Conservation (phyloP, 1,140 invertebrate genomes). For the Zophobas atratus region DNA sequence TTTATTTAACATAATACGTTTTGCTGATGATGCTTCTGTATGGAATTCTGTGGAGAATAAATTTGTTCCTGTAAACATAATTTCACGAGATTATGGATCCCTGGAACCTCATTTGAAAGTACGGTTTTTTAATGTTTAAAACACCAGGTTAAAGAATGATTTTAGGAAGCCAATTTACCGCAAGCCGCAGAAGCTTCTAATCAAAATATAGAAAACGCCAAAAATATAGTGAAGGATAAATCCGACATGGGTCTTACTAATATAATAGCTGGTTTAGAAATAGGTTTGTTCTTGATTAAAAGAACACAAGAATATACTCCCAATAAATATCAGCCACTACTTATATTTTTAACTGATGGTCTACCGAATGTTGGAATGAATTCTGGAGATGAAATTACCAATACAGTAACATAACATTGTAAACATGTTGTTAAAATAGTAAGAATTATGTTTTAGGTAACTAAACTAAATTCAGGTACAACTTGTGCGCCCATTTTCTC, state of each 20-base stretch:
- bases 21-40: slow-evolving; percentile 70
- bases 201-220: slow-evolving; percentile 72
- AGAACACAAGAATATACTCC: slow-evolving; percentile 62
- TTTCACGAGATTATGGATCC: slow-evolving; percentile 1
- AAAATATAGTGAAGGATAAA: slow-evolving; percentile 70
- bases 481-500: slow-evolving; percentile 72
- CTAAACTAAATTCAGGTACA: slow-evolving; percentile 30
- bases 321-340: slow-evolving; percentile 70
- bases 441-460: slow-evolving; percentile 26
- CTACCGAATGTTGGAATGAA: slow-evolving; percentile 76
- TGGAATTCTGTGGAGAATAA: slow-evolving; percentile 1
- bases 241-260: slow-evolving; percentile 75
- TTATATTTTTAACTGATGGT: slow-evolving; percentile 84
- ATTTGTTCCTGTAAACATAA: not conserved
- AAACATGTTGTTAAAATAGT: slow-evolving; percentile 14
- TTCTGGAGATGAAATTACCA: slow-evolving; percentile 71
- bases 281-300: slow-evolving; percentile 72
- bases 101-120: slow-evolving; percentile 5
- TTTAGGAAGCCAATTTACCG: slow-evolving; percentile 62
- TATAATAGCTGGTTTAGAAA: slow-evolving; percentile 74
- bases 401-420: slow-evolving; percentile 66
- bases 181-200: slow-evolving; percentile 68
- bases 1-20: slow-evolving; percentile 77
- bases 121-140: not conserved
- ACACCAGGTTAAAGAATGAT: not conserved